phyloP scores from a whole-genome alignment of 2,888 invertebrate species.

The Miltochrista miniata region DNA sequence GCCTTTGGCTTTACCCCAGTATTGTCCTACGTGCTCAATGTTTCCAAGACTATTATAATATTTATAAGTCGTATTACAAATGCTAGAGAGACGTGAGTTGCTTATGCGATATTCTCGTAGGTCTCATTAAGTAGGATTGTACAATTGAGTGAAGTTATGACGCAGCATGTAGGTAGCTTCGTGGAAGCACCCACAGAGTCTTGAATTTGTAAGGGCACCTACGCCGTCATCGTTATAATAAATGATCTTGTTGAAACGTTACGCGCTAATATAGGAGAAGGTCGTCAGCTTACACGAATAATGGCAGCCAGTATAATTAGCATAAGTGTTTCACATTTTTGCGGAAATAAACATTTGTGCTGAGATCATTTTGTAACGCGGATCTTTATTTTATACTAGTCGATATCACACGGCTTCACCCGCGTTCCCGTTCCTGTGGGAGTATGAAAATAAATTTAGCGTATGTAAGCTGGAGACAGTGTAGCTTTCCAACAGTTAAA shows the following conservation, averaged over 20 bases:
- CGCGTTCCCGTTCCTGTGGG: too few species aligned
- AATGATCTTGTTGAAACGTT: slow-evolving; percentile 40
- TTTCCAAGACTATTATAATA: slow-evolving; percentile 23
- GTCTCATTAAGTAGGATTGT: slow-evolving; percentile 48
- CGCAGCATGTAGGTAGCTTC: slow-evolving; percentile 41
- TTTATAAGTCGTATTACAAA: slow-evolving; percentile 38
- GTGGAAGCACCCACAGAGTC: slow-evolving; percentile 27
- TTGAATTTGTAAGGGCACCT: slow-evolving; percentile 39
- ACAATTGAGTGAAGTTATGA: slow-evolving; percentile 54
- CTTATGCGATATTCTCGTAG: slow-evolving; percentile 26
- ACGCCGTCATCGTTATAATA: slow-evolving; percentile 41
- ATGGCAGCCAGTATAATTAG: slow-evolving; percentile 34
- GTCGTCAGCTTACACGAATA: slow-evolving; percentile 34
- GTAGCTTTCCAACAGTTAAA: too few species aligned
- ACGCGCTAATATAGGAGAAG: slow-evolving; percentile 22
- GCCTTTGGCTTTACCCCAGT: slow-evolving; percentile 18
- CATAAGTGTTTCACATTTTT: slow-evolving; percentile 34
- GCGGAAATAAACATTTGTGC: slow-evolving; percentile 19
- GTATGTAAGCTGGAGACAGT: too few species aligned
- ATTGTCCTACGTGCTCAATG: slow-evolving; percentile 22
- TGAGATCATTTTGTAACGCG: slow-evolving; percentile 13
- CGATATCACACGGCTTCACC: too few species aligned
- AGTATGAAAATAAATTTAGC: too few species aligned
- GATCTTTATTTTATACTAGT: too few species aligned
- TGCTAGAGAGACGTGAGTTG: slow-evolving; percentile 37